Percentiles rank a stretch among this genome's conserved stretches.
phyloP scores from a whole-genome alignment of 1,140 invertebrate genomes.

The Drosophila navojoa region DNA sequence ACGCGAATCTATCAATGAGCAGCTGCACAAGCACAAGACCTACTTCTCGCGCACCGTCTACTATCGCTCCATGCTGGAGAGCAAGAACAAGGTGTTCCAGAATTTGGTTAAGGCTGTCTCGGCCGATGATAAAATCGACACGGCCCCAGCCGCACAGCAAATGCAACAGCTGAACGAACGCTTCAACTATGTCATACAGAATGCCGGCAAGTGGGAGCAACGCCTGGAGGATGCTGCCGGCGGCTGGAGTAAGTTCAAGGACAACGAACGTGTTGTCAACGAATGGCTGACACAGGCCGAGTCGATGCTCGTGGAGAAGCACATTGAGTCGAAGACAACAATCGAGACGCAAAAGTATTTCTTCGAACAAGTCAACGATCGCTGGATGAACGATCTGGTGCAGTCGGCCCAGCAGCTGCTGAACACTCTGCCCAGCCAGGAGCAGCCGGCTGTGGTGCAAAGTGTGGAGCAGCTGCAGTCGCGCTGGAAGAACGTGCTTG shows the following conservation, averaged over 20 bases:
- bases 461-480: slow-evolving; percentile 89
- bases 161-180: slow-evolving; percentile 93
- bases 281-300: slow-evolving; percentile 95
- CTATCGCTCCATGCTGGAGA: slow-evolving; percentile 96
- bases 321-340: slow-evolving; percentile 91
- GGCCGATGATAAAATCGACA: slow-evolving; percentile 89
- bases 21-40: slow-evolving; percentile 92
- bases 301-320: slow-evolving; percentile 91
- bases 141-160: slow-evolving; percentile 87
- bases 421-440: slow-evolving; percentile 87
- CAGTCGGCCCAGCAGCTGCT: slow-evolving; percentile 92
- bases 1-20: slow-evolving; percentile 89
- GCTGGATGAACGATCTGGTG: slow-evolving; percentile 92
- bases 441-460: slow-evolving; percentile 89
- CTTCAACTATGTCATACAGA: slow-evolving; percentile 90
- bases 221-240: slow-evolving; percentile 90
- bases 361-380: slow-evolving; percentile 93
- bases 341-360: slow-evolving; percentile 93
- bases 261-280: slow-evolving; percentile 90
- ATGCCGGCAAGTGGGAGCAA: slow-evolving; percentile 91
- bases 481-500: slow-evolving; percentile 91
- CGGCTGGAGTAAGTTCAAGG: slow-evolving; percentile 93
- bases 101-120: slow-evolving; percentile 93
- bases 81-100: slow-evolving; percentile 96
- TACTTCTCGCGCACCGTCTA: slow-evolving; percentile 95